phyloP scores from a whole-genome alignment of 2,888 invertebrate genomes.

The Dryobota labecula region DNA sequence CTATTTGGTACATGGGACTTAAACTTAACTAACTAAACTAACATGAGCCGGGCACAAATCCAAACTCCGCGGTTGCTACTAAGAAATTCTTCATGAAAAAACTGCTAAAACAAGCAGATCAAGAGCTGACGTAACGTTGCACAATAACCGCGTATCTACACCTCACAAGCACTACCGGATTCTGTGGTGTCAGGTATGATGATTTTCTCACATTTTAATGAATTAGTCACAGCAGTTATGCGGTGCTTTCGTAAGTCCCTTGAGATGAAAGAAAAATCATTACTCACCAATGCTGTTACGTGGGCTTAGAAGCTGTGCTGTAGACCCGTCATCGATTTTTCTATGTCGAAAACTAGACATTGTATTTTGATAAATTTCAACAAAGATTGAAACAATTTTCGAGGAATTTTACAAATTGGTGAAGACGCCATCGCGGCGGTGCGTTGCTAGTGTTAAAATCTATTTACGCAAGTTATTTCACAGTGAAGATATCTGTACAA shows the following conservation, averaged over 20 bases:
- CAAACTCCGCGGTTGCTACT: too few species aligned
- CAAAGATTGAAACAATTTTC: constrained; percentile 34
- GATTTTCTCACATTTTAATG: constrained; percentile 44
- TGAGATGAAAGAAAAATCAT: constrained; percentile 26
- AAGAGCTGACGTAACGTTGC: constrained; percentile 35
- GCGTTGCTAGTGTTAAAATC: constrained; percentile 36
- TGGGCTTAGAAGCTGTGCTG: constrained; percentile 3
- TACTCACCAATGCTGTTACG: constrained; percentile 29
- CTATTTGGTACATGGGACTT: too few species aligned
- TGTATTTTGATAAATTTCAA: constrained; percentile 30
- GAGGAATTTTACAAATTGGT: constrained; percentile 37
- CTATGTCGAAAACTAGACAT: constrained; percentile 26
- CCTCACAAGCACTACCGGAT: constrained; percentile 29
- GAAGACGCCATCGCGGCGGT: constrained; percentile 41
- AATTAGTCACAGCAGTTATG: constrained; percentile 40
- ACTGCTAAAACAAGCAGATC: not conserved
- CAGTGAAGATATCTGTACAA: constrained; percentile 26
- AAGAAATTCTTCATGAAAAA: not conserved
- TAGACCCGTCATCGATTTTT: constrained; percentile 10
- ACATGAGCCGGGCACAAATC: too few species aligned
- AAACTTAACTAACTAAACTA: too few species aligned
- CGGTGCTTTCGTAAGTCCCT: constrained; percentile 43
- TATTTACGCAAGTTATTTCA: constrained; percentile 35
- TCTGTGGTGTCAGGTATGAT: constrained; percentile 9
- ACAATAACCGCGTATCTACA: constrained; percentile 34